Base-by-base conservation (phyloP, 2,113 vertebrate genomes). In the Petroica traversi region DNA sequence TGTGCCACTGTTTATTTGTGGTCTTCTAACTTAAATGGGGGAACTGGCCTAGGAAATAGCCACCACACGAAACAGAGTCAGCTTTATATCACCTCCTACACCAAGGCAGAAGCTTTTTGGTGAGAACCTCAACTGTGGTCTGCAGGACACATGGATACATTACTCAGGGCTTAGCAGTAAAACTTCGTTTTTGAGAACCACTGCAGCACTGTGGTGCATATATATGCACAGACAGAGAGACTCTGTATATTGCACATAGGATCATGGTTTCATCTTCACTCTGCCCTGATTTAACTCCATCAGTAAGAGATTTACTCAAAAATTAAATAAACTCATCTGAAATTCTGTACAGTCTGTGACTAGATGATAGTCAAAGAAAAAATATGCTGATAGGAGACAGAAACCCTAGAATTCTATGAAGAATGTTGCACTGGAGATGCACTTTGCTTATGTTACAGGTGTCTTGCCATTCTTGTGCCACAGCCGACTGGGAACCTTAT, bases 31-130 rank as follows among this genome's bases (percentile, higher is more conserved):
- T 86, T 86, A 82, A 95, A 74, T 0, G 48, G 73, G 82, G 38
- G 85, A 87, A 36, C 89, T 88, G 51, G 78, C 75, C 78, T 85
- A 90, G 57, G 85, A 96, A 92, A 93, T 7, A 64, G 81, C 46
- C 66, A 79, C 78, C 78, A 71, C 72, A 88, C 63, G 51, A 89
- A 92, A 96, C 88, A 96, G 86, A 96, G 85, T 86, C 51, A 24
- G 78, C 94, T 93, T 95, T 96, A 92, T 96, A 80, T 24, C 63
- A 73, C 22, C 74, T 88, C 62, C 62, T 31, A 66, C 34, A 66
- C 25, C 4, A 22, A 95, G 72, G 83, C 63, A 77, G 75, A 52
- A 94, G 17, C 24, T 93, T 90, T 55, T 96, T 75, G 75, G 82
- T 94, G 63, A 92, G 89, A 88, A 83, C 38, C 43, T 89, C 85